phyloP scores from a whole-genome alignment of 2,113 vertebrate genomes.

The Manacus vitellinus region DNA sequence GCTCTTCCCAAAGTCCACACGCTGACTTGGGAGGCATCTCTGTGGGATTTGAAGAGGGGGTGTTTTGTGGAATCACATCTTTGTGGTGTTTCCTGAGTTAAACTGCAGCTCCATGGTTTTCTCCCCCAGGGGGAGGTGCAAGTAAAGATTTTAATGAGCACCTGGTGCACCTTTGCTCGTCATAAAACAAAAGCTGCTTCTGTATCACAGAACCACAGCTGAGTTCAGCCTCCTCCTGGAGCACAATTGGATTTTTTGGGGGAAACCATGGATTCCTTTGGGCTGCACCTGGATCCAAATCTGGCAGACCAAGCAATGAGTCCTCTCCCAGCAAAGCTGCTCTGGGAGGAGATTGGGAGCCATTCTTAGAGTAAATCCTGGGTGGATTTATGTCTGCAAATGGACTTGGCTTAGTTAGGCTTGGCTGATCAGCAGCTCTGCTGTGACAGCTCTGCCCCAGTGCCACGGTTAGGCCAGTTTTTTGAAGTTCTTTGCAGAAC shows the following conservation, averaged over 20 bases:
- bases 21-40: neutral
- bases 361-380: neutral
- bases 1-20: neutral
- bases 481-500: neutral
- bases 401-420: neutral
- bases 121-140: neutral
- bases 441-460: neutral
- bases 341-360: neutral
- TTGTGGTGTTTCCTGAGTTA: neutral
- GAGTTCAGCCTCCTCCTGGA: neutral
- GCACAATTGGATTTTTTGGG: no score
- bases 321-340: neutral
- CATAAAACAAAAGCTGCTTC: neutral
- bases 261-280: neutral
- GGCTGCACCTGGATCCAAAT: neutral
- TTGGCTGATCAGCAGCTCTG: neutral
- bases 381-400: neutral
- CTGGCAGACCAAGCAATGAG: neutral
- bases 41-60: neutral
- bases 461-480: rapidly evolving
- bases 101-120: neutral
- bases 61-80: neutral
- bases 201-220: neutral
- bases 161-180: neutral
- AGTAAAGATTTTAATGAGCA: neutral